Conservation (phyloP, 2,113 vertebrate genomes). For the Sander vitreus region DNA sequence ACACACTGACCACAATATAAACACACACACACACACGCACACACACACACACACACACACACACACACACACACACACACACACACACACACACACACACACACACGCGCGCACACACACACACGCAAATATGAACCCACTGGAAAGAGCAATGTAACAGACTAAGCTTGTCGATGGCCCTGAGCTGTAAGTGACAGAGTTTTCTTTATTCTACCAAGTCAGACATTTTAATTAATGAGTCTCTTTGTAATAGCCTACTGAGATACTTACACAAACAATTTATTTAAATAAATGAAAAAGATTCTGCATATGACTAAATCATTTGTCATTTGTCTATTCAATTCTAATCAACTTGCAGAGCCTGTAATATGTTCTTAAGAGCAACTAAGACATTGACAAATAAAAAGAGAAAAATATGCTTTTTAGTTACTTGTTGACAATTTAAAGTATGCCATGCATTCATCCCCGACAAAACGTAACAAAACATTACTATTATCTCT, state of each 20-base stretch:
- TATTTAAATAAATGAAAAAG: not conserved
- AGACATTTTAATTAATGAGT: not conserved
- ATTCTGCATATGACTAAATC: not conserved
- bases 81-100: slow-evolving; percentile 48
- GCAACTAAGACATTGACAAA: too few relatives aligned
- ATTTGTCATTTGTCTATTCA: not conserved
- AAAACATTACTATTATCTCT: too few relatives aligned
- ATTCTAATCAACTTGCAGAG: too few relatives aligned
- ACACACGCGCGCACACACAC: slow-evolving; percentile 37
- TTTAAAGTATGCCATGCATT: too few relatives aligned
- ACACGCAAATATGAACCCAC: slow-evolving; percentile 14
- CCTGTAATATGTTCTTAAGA: too few relatives aligned
- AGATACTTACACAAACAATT: not conserved
- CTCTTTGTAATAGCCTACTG: not conserved
- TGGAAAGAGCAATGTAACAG: not conserved
- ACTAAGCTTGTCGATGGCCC: not conserved
- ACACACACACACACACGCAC: slow-evolving; percentile 36
- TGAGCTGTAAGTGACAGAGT: not conserved
- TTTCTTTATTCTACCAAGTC: not conserved
- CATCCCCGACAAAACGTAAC: too few relatives aligned
- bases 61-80: slow-evolving; percentile 21
- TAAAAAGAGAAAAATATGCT: too few relatives aligned
- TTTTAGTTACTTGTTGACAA: too few relatives aligned
- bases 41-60: slow-evolving; percentile 28
- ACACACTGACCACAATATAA: slow-evolving; percentile 22